Evolutionary conservation across 2,797 vertebrate species (phyloP), one percentile per base, ranked within the genome.

Genomic region (Triplophysa yarkandensis): DNA sequence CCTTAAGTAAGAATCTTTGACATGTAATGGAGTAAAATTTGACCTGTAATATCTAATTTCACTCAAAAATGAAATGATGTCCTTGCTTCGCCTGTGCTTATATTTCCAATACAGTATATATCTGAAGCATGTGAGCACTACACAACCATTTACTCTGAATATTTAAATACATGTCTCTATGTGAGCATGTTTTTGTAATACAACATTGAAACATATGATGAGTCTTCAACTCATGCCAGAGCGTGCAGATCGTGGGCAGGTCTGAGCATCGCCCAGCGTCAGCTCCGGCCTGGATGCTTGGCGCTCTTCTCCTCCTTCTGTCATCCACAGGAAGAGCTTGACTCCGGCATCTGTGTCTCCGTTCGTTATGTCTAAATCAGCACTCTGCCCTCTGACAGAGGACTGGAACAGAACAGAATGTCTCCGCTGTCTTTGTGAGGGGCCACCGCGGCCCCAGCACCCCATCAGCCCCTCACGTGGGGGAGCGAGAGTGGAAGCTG

Each of bases 251-350:
- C 89, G 87, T 87, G 86, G 60, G 87, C 86, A 86, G 86, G 81
- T 74, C 80, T 86, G 85, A 88, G 90, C 90, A 88, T 89, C 88
- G 28, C 88, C 86, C 86, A 87, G 86, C 86, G 86, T 91, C 85
- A 89, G 89, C 86, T 87, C 85, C 70, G 83, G 85, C 87, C 86
- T 88, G 86, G 88, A 81, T 46, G 30, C 41, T 67, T 86, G 90
- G 86, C 90, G 89, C 84, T 88, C 90, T 91, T 87, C 83, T 86
- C 86, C 86, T 91, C 90, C 90, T 91, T 91, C 89, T 92, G 91
- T 92, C 86, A 81, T 87, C 85, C 84, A 87, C 85, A 91, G 88
- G 87, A 89, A 91, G 88, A 89, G 85, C 86, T 73, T 83, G 83
- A 87, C 81, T 81, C 55, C 82, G 87, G 88, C 89, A 91, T 91